A percentile compares a stretch with the other conserved stretches of the same genome.
Evolutionary conservation across 2,113 vertebrate species (phyloP).

Genomic region (Triplophysa tibetana): DNA sequence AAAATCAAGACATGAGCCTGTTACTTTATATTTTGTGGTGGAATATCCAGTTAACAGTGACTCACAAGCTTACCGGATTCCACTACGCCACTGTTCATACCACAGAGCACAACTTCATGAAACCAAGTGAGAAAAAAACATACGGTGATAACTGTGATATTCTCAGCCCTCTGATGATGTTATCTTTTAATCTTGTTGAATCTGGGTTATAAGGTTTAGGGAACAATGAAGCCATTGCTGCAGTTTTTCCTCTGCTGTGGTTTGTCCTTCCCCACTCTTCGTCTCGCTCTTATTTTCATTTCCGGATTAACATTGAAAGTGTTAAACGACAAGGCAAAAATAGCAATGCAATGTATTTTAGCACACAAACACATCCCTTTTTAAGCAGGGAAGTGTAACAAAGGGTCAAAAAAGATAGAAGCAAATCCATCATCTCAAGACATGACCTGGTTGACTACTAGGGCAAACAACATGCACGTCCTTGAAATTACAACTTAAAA

Average conservation of each 20-base stretch:
- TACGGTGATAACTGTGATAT: slow-evolving; percentile 11
- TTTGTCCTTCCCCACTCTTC: slow-evolving; percentile 26
- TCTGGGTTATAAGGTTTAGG: slow-evolving; percentile 25
- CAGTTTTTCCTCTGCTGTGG: slow-evolving; percentile 26
- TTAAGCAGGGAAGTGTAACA: slow-evolving; percentile 1
- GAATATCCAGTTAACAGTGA: background rate
- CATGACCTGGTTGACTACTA: background rate
- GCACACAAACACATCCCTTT: background rate
- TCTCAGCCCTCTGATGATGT: slow-evolving; percentile 18
- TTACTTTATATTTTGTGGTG: background rate
- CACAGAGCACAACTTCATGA: background rate
- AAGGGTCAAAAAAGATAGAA: background rate
- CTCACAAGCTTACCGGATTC: background rate
- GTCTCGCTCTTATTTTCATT: slow-evolving; percentile 8
- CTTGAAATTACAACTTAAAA: background rate
- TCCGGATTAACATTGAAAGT: slow-evolving; percentile 8
- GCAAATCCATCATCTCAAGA: background rate
- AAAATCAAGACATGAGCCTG: background rate
- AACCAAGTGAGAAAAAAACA: background rate
- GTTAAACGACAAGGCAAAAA: slow-evolving; percentile 5
- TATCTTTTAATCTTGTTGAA: slow-evolving; percentile 39
- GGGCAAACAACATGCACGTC: background rate
- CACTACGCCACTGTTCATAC: background rate
- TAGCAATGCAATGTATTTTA: slow-evolving; percentile 5
- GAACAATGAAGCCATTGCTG: slow-evolving; percentile 40